These are phyloP conservation scores for Psephotus haematonotus DNA, from an alignment of 2,113 vertebrate genomes.

Conservation along the genomic window DNA sequence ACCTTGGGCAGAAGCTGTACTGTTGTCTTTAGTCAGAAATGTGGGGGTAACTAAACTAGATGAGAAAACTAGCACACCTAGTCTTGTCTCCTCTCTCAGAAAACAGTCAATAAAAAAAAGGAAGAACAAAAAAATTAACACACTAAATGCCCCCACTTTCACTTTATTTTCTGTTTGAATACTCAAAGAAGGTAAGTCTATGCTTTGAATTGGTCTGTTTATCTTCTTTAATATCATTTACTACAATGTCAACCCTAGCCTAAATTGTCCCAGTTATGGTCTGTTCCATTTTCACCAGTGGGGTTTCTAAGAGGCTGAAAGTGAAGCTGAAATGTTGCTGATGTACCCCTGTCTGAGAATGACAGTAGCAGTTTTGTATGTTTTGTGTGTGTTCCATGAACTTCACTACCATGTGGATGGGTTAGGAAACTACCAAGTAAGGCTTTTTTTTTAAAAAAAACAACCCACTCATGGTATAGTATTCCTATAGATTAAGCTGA, in stretches of 20 bases:
- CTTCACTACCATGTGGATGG: background rate
- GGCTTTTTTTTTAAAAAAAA: background rate
- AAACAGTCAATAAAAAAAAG: background rate
- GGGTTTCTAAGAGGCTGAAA: background rate
- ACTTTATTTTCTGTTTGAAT: background rate
- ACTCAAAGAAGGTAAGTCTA: background rate
- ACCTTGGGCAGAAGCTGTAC: background rate
- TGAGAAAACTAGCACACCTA: background rate
- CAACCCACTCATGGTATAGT: background rate
- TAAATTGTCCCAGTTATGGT: background rate
- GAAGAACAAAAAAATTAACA: background rate
- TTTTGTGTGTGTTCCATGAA: background rate
- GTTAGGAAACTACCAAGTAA: background rate
- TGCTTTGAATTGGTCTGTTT: background rate
- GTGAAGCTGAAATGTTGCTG: background rate
- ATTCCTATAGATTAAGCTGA: background rate
- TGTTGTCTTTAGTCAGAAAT: background rate
- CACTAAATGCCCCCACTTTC: background rate
- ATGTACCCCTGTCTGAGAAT: background rate
- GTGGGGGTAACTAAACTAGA: background rate
- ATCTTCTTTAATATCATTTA: background rate
- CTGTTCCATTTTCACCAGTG: background rate
- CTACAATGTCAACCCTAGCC: background rate
- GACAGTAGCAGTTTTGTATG: background rate
- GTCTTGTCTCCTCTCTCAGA: background rate